Evolutionary conservation across 2,888 invertebrate genomes (phyloP), one percentile per base, ranked within the genome.

Genomic region (Penaeus monodon): DNA sequence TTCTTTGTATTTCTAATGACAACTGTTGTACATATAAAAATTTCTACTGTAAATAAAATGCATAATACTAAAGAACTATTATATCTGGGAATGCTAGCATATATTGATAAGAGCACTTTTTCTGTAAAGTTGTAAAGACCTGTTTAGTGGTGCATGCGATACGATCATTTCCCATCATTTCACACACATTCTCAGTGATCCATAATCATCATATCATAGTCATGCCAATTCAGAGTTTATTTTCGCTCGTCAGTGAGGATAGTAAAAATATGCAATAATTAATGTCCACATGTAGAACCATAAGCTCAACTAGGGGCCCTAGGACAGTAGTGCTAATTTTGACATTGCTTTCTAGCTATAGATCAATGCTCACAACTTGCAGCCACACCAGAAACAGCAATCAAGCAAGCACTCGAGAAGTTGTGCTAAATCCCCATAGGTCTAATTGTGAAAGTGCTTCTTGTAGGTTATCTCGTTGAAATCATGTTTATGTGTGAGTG

Each of bases 221-320:
- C 88, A 88, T 84, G 84, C 84, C 80, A 81, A 88, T 79, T 84
- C 84, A 84, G 84, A 82, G 82, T 88, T 86, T 88, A 88, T 88
- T 88, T 88, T 88, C 84, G 88, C 88, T 88, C 88, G 87, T 88
- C 84, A 81, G 88, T 88, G 80, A 88, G 84, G 88, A 88, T 88
- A 88, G 88, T 87, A 87, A 84, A 86, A 81, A 84, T 88, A 88
- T 88, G 88, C 88, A 88, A 88, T 88, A 88, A 88, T 88, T 84
- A 84, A 84, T 88, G 88, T 88, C 88, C 84, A 84, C 73, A 88
- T 84, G 84, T 88, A 88, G 88, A 88, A 84, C 84, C 84, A 81
- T 84, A 80, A 84, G 88, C 88, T 88, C 88, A 88, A 88, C 73
- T 88, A 88, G 88, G 86, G 83, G 86, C 86, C 86, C 84, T 81